Base-by-base conservation (phyloP, 2,113 vertebrate species). In the Lampris incognitus region DNA sequence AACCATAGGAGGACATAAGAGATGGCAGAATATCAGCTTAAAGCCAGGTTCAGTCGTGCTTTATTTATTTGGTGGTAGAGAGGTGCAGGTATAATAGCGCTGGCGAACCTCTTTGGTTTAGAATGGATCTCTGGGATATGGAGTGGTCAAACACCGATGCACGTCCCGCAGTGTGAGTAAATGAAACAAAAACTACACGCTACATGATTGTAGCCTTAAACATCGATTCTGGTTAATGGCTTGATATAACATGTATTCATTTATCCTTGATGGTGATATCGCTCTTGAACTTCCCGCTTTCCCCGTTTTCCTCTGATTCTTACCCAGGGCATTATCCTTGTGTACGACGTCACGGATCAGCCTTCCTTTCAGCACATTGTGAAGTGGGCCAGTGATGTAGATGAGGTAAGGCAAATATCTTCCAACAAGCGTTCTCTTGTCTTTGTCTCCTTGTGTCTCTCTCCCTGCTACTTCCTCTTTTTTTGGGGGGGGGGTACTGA, bases 341-440 rank as follows among this genome's bases (percentile, higher is more conserved):
- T 98, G 48, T 99, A 99, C 2, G 98, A 99, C 94, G 95, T 99
- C 87, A 94, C 97, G 76, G 96, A 93, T 0, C 93, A 96, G 79
- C 91, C 94, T 4, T 98, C 98, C 69, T 99, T 98, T 88, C 97
- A 97, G 93, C 97, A 98, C 93, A 97, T 99, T 8, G 95, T 95
- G 74, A 99, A 98, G 91, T 99, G 98, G 98, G 96, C 95, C 87
- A 95, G 96, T 38, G 98, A 99, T 41, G 97, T 98, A 82, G 98
- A 99, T 9, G 97, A 99, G 94, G 98, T 98, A 93, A 90, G 94
- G 40, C 10, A 4, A 64, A 64, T n/a, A 24, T 64, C 58, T 24
- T 24, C 24, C 24, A 24, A 55, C 37, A 58, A 68, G 7, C 9
- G 1, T n/a, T 54, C 2, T 54, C 8, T 63, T 13, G 58, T 3